Evolutionary conservation across 2,797 vertebrate genomes (phyloP).

Genomic region (Spinibarbus caldwelli): DNA sequence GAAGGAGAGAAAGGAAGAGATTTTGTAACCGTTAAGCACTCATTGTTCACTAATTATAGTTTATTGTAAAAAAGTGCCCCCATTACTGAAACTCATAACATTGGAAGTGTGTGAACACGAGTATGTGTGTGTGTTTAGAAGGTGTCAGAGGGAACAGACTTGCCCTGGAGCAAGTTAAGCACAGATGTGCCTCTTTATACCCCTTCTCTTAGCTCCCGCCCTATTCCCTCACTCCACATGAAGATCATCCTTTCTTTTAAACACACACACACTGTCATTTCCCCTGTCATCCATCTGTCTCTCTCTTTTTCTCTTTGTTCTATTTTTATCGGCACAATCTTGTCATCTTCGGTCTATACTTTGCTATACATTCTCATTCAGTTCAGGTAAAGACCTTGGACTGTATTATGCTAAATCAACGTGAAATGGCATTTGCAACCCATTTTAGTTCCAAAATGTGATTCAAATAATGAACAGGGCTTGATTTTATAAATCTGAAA

Average conservation of each 20-base stretch:
- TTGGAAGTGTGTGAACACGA: conserved; percentile 60
- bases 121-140: conserved; percentile 52
- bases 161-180: conserved; percentile 70
- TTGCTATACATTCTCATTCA: conserved; percentile 39
- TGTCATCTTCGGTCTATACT: conserved; percentile 38
- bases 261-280: conserved; percentile 55
- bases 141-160: conserved; percentile 53
- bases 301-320: conserved; percentile 49
- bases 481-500: not conserved
- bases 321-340: conserved; percentile 39
- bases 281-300: conserved; percentile 57
- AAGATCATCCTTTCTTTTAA: conserved; percentile 62
- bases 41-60: conserved; percentile 23
- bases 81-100: conserved; percentile 24
- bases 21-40: not conserved
- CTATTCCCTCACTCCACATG: conserved; percentile 51
- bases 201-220: conserved; percentile 47
- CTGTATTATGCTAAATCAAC: not conserved
- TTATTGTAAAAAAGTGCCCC: conserved; percentile 21
- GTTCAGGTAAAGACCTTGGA: not conserved
- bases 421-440: not conserved
- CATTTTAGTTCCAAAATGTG: not conserved
- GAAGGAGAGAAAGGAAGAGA: not conserved
- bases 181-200: conserved; percentile 60
- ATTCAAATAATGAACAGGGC: not conserved